Percentiles rank a stretch among this genome's conserved stretches.
These are phyloP conservation scores for Prosopocoilus inquinatus DNA, from an alignment of 2,888 invertebrate genomes.

Conservation along the genomic window DNA sequence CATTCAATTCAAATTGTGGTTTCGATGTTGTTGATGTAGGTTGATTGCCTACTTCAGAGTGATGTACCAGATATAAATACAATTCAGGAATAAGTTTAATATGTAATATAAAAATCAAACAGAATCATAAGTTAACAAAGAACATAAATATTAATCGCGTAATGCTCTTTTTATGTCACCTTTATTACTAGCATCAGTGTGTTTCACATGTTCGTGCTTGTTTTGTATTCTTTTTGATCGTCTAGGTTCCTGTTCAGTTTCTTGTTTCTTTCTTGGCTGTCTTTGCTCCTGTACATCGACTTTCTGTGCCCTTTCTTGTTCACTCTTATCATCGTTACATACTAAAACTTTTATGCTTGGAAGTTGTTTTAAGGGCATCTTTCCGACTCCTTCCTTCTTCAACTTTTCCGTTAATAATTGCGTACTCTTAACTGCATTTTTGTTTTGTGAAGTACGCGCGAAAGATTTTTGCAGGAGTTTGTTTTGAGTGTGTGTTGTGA, in stretches of 20 bases:
- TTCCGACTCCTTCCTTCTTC: background rate
- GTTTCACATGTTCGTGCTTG: background rate
- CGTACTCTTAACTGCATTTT: constrained; percentile 1
- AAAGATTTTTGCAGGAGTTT: too few species aligned
- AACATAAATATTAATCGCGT: background rate
- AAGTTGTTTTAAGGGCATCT: background rate
- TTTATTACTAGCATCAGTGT: constrained; percentile 7
- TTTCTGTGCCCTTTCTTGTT: background rate
- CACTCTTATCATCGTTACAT: background rate
- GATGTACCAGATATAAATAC: too few species aligned
- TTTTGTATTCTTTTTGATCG: background rate
- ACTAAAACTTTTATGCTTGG: constrained; percentile 5
- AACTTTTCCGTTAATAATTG: constrained; percentile 10
- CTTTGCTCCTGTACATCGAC: constrained; percentile 1
- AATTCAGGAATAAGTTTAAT: too few species aligned
- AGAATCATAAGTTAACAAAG: too few species aligned
- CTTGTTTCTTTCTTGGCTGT: constrained; percentile 2
- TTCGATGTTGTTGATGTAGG: too few species aligned
- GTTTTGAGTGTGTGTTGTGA: too few species aligned
- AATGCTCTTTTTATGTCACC: constrained; percentile 11
- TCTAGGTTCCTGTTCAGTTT: background rate
- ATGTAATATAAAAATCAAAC: too few species aligned
- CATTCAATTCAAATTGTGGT: too few species aligned
- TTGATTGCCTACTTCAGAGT: too few species aligned
- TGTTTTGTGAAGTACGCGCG: background rate